These are phyloP conservation scores for Calameuta filiformis DNA, from an alignment of 2,888 invertebrate genomes.

Conservation along the genomic window DNA sequence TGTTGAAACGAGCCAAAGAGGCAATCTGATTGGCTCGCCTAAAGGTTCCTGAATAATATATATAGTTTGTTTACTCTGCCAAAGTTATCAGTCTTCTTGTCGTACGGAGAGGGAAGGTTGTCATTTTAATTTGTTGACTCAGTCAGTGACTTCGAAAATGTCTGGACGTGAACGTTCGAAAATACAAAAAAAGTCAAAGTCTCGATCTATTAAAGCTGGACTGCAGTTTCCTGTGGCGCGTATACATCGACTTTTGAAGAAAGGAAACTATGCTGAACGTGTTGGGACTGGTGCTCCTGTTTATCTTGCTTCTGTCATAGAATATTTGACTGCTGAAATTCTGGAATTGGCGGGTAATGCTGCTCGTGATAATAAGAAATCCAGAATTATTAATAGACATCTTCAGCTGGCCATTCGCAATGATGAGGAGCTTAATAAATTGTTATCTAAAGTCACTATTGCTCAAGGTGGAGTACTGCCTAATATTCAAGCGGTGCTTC, in stretches of 20 bases:
- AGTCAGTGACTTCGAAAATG: neutral
- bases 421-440: slow-evolving; percentile 72
- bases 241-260: slow-evolving; percentile 54
- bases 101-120: neutral
- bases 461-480: slow-evolving; percentile 72
- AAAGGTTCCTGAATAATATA: too few relatives aligned
- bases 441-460: slow-evolving; percentile 72
- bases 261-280: slow-evolving; percentile 63
- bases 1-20: too few relatives aligned
- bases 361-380: slow-evolving; percentile 70
- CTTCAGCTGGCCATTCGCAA: slow-evolving; percentile 71
- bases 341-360: slow-evolving; percentile 67
- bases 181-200: neutral
- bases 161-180: neutral
- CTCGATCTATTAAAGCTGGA: slow-evolving; percentile 41
- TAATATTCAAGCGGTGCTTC: slow-evolving; percentile 35
- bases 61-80: too few relatives aligned
- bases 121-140: neutral
- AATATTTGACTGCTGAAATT: slow-evolving; percentile 69
- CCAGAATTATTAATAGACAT: slow-evolving; percentile 70
- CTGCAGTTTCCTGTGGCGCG: slow-evolving; percentile 48
- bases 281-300: slow-evolving; percentile 52
- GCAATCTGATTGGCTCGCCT: too few relatives aligned
- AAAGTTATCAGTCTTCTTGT: neutral
- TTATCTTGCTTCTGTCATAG: slow-evolving; percentile 61